phyloP scores from a whole-genome alignment of 1,140 invertebrate genomes.

The Sitophilus oryzae region DNA sequence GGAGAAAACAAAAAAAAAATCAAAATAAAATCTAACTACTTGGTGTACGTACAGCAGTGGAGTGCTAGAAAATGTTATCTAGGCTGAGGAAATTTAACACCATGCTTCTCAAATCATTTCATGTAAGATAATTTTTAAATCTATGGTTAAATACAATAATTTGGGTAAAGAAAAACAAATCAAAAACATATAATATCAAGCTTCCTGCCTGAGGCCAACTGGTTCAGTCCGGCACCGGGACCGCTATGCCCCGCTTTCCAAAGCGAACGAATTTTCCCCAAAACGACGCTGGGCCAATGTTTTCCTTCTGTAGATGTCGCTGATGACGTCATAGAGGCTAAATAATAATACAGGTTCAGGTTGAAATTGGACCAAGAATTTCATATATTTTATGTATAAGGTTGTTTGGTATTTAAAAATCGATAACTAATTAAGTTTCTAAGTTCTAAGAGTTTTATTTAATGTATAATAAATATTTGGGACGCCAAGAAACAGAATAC shows the following conservation, averaged over 20 bases:
- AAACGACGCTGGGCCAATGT: conserved; percentile 68
- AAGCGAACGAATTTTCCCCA: conserved; percentile 79
- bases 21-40: neutral
- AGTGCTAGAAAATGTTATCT: no score
- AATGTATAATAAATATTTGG: no score
- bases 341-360: no score
- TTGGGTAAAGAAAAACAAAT: neutral
- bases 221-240: conserved; percentile 66
- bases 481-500: no score
- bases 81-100: no score
- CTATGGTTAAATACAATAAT: neutral
- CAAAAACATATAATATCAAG: conserved; percentile 10
- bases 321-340: conserved; percentile 44
- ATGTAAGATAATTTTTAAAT: neutral
- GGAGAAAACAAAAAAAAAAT: neutral
- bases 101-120: neutral
- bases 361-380: no score
- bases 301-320: conserved; percentile 53
- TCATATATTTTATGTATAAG: no score
- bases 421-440: no score
- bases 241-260: conserved; percentile 70
- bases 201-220: conserved; percentile 55
- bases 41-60: neutral
- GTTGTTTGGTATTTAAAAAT: no score
- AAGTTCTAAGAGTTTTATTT: no score